Evolutionary conservation across 2,888 invertebrate species (phyloP), one percentile per base, ranked within the genome.

Genomic region (Clitarchus hookeri): DNA sequence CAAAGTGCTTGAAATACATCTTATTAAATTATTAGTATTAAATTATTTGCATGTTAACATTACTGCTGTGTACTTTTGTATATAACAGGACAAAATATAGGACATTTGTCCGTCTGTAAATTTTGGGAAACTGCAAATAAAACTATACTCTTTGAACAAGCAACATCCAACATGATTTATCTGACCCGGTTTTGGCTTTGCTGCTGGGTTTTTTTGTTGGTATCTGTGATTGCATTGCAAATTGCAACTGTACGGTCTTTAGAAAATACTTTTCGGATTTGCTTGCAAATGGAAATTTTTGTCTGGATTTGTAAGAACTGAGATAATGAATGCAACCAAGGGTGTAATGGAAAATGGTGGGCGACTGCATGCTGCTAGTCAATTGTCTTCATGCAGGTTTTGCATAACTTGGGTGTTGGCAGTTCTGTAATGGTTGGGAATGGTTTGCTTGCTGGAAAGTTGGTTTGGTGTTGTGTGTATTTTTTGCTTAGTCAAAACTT

Each of bases 401-500:
- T 65, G 65, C 65, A 65, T 65, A 65, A n/a, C 65, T 65, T 65
- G 65, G 65, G 65, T 65, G 65, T 65, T 23, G 65, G 65, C 53
- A 65, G 65, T 16, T 23, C 19, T 11, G 65, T 65, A 65, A 65
- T n/a, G 65, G 65, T 23, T 65, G 65, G 65, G 65, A 65, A n/a
- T 65, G 65, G 65, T 65, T 19, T 65, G 65, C 65, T 65, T 65
- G 65, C 16, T 65, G 23, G 65, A 65, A n/a, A 65, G 8, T 65
- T 65, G 65, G 65, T 65, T 65, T 65, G 8, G 65, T 65, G 19
- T 65, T 65, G 11, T 65, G 65, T 65, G 19, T 19, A 65, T n/a
- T 65, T 65, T 65, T 8, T 65, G 65, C 65, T 65, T 65, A 65
- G 11, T 65, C 11, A 23, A 19, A 65, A 65, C 65, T 65, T 65